phyloP scores from a whole-genome alignment of 1,140 invertebrate genomes.

The Plodia interpunctella region DNA sequence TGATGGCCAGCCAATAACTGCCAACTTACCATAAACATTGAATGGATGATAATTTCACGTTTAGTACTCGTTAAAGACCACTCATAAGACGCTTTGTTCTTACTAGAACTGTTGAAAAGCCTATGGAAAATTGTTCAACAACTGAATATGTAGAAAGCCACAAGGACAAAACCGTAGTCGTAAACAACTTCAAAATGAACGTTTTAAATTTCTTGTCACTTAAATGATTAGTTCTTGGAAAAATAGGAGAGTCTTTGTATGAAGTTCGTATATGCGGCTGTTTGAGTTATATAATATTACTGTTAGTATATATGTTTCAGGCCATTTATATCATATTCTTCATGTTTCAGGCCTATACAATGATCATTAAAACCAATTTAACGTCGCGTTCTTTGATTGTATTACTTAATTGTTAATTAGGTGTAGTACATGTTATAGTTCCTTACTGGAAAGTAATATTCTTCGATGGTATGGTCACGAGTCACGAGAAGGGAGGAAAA shows the following conservation, averaged over 20 bases:
- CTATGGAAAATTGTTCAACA: not conserved
- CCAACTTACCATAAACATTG: not conserved
- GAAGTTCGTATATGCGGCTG: no score
- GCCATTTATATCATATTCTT: no score
- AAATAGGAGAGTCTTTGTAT: not conserved
- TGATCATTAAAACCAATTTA: no score
- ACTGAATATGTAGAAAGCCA: not conserved
- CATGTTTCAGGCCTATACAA: no score
- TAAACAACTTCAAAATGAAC: not conserved
- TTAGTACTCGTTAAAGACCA: not conserved
- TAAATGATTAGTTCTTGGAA: not conserved
- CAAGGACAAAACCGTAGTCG: not conserved
- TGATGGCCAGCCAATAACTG: slow-evolving; percentile 1
- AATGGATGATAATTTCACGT: not conserved
- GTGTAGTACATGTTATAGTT: no score
- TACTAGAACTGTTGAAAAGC: not conserved
- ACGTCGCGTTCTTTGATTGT: no score
- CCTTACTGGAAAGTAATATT: no score
- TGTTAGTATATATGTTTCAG: no score
- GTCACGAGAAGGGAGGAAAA: no score
- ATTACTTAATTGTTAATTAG: no score
- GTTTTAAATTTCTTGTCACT: not conserved
- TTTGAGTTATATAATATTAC: no score
- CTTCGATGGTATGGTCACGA: no score
- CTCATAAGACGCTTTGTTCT: not conserved